Conservation (phyloP, 2,888 invertebrate genomes). For the Pristionchus japonicus region DNA sequence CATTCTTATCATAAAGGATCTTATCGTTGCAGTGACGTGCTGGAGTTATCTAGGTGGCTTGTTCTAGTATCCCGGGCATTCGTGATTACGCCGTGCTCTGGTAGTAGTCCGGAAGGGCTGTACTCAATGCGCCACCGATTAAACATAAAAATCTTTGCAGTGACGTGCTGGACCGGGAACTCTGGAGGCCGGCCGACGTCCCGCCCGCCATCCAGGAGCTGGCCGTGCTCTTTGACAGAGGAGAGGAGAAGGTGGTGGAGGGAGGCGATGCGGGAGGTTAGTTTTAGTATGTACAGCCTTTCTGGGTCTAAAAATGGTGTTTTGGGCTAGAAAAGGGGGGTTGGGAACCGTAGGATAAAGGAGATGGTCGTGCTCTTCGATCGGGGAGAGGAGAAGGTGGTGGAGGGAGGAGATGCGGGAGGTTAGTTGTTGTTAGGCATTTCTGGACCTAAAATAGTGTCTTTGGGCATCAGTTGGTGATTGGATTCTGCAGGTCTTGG, state of each 20-base stretch:
- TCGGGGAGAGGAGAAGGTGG: constrained; percentile 39
- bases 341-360: too few relatives aligned
- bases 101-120: too few relatives aligned
- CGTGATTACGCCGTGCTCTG: too few relatives aligned
- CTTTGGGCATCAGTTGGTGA: not conserved
- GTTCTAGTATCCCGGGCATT: too few relatives aligned
- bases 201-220: constrained; percentile 90
- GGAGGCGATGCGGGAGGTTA: not conserved
- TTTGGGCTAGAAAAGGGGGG: not conserved
- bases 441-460: too few relatives aligned
- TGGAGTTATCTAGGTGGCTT: too few relatives aligned
- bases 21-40: too few relatives aligned
- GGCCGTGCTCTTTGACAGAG: constrained; percentile 76
- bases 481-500: too few relatives aligned
- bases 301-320: too few relatives aligned
- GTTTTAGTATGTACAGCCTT: not conserved
- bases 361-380: constrained; percentile 80
- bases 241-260: constrained; percentile 8
- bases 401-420: not conserved
- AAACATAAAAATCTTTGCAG: too few relatives aligned
- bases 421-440: not conserved
- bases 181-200: constrained; percentile 94
- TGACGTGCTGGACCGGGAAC: constrained; percentile 88
- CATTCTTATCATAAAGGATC: too few relatives aligned
- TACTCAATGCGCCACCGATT: too few relatives aligned